Evolutionary conservation across 2,113 vertebrate species (phyloP).

Genomic region (Chloropsis cyanopogon): DNA sequence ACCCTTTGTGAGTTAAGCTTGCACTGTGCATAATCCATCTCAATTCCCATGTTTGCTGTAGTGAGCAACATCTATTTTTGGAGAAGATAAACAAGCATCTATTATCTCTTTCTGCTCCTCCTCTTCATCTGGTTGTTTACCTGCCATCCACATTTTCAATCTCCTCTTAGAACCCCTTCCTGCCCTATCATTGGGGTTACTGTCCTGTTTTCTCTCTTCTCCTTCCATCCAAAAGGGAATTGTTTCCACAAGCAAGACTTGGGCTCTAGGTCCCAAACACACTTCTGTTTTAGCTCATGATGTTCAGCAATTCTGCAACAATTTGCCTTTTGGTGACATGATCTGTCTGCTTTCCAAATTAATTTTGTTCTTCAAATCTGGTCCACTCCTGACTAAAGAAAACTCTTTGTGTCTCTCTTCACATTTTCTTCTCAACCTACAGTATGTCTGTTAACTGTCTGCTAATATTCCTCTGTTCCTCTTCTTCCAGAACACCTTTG

Average conservation of each 20-base stretch:
- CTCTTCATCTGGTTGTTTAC: not conserved
- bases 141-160: not conserved
- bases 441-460: not conserved
- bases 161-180: not conserved
- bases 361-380: not conserved
- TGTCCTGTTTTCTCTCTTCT: not conserved
- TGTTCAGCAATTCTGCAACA: not conserved
- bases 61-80: not conserved
- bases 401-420: not conserved
- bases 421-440: not conserved
- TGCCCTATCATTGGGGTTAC: rapidly evolving
- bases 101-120: not conserved
- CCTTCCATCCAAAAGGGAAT: not conserved
- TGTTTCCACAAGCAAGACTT: not conserved
- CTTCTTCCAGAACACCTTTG: not conserved
- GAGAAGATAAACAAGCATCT: not conserved
- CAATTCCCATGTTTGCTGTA: not conserved
- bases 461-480: not conserved
- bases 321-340: not conserved
- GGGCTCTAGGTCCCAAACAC: not conserved
- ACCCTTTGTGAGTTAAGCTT: not conserved
- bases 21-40: not conserved
- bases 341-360: not conserved
- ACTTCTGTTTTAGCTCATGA: not conserved
- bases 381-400: not conserved